Conservation (phyloP, 2,888 invertebrate genomes). For the Actias luna region DNA sequence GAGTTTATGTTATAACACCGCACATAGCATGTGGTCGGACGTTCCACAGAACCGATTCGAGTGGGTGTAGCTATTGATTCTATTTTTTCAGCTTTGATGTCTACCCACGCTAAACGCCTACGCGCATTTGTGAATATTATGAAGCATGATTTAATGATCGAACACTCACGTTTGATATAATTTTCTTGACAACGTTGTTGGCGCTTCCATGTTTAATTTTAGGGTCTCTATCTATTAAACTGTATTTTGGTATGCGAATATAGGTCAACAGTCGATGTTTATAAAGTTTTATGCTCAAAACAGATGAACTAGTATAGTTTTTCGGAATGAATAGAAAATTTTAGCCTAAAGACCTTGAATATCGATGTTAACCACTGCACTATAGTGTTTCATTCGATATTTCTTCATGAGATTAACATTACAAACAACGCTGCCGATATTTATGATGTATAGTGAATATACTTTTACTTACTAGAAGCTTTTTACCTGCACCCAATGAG, state of each 20-base stretch:
- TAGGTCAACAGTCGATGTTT: background rate
- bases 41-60: constrained; percentile 25
- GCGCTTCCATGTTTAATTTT: background rate
- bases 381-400: background rate
- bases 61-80: constrained; percentile 35
- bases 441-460: too few relatives aligned
- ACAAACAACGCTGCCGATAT: too few relatives aligned
- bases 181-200: constrained; percentile 10
- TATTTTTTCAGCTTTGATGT: constrained; percentile 41
- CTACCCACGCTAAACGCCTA: constrained; percentile 44
- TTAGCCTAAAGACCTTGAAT: background rate
- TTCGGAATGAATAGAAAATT: background rate
- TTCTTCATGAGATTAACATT: too few relatives aligned
- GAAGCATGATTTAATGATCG: constrained; percentile 28
- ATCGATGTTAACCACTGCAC: background rate
- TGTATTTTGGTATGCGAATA: background rate
- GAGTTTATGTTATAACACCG: constrained; percentile 13
- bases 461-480: too few relatives aligned
- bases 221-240: background rate
- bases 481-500: background rate
- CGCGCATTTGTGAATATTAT: constrained; percentile 34
- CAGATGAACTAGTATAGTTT: background rate
- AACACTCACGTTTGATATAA: constrained; percentile 13
- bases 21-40: constrained; percentile 26
- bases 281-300: background rate